Evolutionary conservation across 2,797 vertebrate species (phyloP).

Genomic region (Amniataba percoides): DNA sequence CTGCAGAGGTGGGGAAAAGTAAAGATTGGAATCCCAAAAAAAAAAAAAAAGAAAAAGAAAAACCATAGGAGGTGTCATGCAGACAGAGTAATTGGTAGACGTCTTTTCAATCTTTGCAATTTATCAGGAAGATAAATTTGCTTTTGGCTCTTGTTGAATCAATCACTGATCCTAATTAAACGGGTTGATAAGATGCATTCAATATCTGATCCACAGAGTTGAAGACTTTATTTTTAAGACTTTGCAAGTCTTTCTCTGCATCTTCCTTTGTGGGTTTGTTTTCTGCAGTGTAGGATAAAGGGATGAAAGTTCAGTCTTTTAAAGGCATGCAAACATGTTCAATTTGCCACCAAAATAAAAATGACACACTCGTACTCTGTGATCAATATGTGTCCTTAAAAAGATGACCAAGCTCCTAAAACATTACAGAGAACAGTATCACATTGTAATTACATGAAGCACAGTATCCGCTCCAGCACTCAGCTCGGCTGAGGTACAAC

Average conservation of each 20-base stretch:
- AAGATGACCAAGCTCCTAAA: neutral
- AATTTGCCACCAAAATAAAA: neutral
- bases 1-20: neutral
- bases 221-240: conserved; percentile 19
- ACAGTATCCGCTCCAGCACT: neutral
- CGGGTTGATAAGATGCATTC: conserved; percentile 34
- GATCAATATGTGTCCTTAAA: neutral
- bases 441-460: neutral
- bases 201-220: conserved; percentile 15
- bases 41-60: conserved; percentile 22
- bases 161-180: conserved; percentile 56
- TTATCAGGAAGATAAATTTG: conserved; percentile 40
- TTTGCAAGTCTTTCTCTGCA: neutral
- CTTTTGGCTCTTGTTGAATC: conserved; percentile 52
- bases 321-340: too few relatives aligned
- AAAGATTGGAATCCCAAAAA: conserved; percentile 24
- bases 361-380: neutral
- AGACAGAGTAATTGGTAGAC: conserved; percentile 44
- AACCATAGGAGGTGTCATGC: neutral
- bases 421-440: neutral
- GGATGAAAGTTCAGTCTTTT: neutral
- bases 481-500: neutral
- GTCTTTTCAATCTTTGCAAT: conserved; percentile 59
- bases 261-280: neutral
- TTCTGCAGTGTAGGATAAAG: neutral